Percentiles rank a stretch among this genome's conserved stretches.
These are phyloP conservation scores for Orthochromis indermauri DNA, from an alignment of 2,113 vertebrate genomes.

Conservation along the genomic window DNA sequence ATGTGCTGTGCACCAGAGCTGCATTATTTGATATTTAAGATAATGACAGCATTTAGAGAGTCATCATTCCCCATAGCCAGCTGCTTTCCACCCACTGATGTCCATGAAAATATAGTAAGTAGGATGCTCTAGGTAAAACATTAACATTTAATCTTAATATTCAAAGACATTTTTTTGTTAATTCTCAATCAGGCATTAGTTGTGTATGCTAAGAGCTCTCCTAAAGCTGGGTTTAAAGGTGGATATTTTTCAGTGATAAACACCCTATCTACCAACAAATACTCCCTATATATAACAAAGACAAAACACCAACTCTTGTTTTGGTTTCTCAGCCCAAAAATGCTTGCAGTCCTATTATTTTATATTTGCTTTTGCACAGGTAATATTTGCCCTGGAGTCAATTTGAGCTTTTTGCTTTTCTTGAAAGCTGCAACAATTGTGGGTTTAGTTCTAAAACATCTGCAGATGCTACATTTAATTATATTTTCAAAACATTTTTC, in stretches of 20 bases:
- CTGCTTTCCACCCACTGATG: constrained; percentile 36
- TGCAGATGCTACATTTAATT: constrained; percentile 27
- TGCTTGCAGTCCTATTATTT: not conserved
- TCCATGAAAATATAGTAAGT: not conserved
- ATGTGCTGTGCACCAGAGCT: not conserved
- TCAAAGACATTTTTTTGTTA: not conserved
- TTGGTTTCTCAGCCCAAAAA: not conserved
- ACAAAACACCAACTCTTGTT: not conserved
- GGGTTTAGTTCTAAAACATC: not conserved
- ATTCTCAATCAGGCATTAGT: not conserved
- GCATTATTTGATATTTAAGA: constrained; percentile 34
- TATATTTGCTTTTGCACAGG: not conserved
- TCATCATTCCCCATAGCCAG: constrained; percentile 1
- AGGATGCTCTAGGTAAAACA: not conserved
- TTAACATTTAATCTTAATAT: not conserved
- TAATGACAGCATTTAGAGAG: constrained; percentile 32
- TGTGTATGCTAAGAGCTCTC: not conserved
- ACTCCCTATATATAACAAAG: not conserved
- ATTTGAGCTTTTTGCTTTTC: not conserved
- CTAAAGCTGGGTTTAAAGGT: not conserved
- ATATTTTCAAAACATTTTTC: not conserved
- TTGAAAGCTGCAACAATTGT: not conserved
- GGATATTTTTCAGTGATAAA: not conserved
- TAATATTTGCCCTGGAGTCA: not conserved
- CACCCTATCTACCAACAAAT: not conserved